These are phyloP conservation scores for Coilia nasus DNA, from an alignment of 2,797 vertebrate genomes.

Conservation along the genomic window DNA sequence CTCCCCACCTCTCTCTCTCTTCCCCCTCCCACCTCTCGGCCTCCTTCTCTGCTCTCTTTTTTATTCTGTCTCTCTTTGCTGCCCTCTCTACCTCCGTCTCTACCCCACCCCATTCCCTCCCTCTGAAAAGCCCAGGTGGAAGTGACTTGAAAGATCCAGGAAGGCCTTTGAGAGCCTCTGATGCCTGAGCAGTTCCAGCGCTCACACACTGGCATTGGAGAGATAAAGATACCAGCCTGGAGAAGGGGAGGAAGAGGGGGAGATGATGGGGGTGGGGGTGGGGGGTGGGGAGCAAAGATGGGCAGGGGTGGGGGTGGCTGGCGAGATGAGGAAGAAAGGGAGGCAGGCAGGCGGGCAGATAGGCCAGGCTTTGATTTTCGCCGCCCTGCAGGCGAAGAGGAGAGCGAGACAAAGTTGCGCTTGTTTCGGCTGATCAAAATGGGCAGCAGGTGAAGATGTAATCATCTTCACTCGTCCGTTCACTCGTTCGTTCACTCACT, in stretches of 20 bases:
- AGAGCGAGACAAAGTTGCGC: not conserved
- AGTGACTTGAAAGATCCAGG: not conserved
- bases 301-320: not conserved
- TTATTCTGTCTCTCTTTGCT: not conserved
- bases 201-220: not conserved
- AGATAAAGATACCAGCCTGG: not conserved
- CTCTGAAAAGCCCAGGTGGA: not conserved
- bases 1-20: too few species aligned
- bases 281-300: not conserved
- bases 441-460: conserved; percentile 17
- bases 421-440: conserved; percentile 10
- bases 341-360: too few species aligned
- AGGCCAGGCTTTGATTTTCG: not conserved
- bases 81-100: not conserved
- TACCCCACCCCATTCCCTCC: not conserved
- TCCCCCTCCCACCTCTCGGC: too few species aligned
- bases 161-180: not conserved
- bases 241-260: not conserved
- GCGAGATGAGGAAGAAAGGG: conserved; percentile 1
- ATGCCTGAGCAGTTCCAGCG: not conserved
- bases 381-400: not conserved
- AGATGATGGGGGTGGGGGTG: not conserved
- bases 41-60: not conserved
- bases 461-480: not conserved
- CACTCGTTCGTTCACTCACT: not conserved